These are phyloP conservation scores for Mimumesa dahlbomi DNA, from an alignment of 2,888 invertebrate genomes.

Conservation along the genomic window DNA sequence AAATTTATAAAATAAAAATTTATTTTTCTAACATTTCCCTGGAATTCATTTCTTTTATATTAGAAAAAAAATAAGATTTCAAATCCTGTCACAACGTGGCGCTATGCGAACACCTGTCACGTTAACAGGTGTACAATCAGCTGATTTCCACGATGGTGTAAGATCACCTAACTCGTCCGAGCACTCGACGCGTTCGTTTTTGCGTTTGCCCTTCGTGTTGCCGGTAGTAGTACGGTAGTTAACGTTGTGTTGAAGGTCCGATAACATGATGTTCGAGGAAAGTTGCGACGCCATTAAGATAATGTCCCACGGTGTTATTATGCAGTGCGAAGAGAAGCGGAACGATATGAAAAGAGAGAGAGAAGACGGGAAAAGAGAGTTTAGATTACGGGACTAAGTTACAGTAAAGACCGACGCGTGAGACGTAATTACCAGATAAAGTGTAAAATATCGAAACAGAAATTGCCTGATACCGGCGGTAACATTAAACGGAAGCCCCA, in stretches of 20 bases:
- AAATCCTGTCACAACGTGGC: too few relatives aligned
- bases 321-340: constrained; percentile 16
- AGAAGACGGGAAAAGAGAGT: constrained; percentile 19
- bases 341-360: constrained; percentile 24
- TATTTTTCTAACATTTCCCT: not conserved
- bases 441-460: constrained; percentile 15
- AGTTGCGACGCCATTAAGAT: constrained; percentile 70
- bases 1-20: not conserved
- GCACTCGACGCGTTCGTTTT: constrained; percentile 25
- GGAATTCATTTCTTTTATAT: not conserved
- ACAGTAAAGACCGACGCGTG: constrained; percentile 6
- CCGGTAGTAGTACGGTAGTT: constrained; percentile 43
- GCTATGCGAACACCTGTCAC: too few relatives aligned
- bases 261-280: constrained; percentile 60
- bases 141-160: constrained; percentile 1
- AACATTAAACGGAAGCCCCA: too few relatives aligned
- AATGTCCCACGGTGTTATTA: constrained; percentile 57
- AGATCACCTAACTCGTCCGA: constrained; percentile 24
- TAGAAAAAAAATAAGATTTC: too few relatives aligned
- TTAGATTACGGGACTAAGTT: constrained; percentile 25
- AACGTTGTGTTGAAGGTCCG: constrained; percentile 61
- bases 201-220: constrained; percentile 29
- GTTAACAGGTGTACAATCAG: not conserved
- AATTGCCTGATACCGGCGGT: not conserved
- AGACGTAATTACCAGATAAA: constrained; percentile 34